These are phyloP conservation scores for Tholera decimalis DNA, from an alignment of 2,888 invertebrate species.

Conservation along the genomic window DNA sequence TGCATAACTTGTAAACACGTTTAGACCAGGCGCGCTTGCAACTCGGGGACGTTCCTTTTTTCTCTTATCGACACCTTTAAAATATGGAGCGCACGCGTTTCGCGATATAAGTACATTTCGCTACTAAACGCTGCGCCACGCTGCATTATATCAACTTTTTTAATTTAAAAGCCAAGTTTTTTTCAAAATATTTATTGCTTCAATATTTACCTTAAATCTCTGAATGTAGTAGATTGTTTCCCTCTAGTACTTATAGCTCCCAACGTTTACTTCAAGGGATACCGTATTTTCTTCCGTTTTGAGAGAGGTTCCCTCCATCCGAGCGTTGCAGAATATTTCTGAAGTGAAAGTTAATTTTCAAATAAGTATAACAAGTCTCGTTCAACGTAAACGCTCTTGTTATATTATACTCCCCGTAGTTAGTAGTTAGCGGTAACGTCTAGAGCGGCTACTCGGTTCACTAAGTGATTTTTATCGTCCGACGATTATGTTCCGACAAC, in stretches of 20 bases:
- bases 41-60: conserved; percentile 79
- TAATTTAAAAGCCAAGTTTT: conserved; percentile 30
- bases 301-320: conserved; percentile 51
- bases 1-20: conserved; percentile 90
- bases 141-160: conserved; percentile 51
- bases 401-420: conserved; percentile 73
- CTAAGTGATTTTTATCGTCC: conserved; percentile 88
- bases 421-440: conserved; percentile 79
- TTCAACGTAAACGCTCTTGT: conserved; percentile 73
- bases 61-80: conserved; percentile 76
- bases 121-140: conserved; percentile 46
- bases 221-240: conserved; percentile 36
- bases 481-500: conserved; percentile 83
- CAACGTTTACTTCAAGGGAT: conserved; percentile 48
- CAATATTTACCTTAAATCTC: conserved; percentile 40
- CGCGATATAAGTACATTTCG: conserved; percentile 62
- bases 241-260: conserved; percentile 24
- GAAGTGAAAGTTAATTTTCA: conserved; percentile 73
- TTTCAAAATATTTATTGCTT: conserved; percentile 28
- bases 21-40: conserved; percentile 79
- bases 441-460: conserved; percentile 78
- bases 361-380: conserved; percentile 73
- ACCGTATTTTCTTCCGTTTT: conserved; percentile 52
- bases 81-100: conserved; percentile 73
- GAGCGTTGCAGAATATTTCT: conserved; percentile 65